A percentile compares a stretch with the other conserved stretches of the same genome.
Evolutionary conservation across 2,113 vertebrate species (phyloP).

Genomic region (Baryphthengus martii): DNA sequence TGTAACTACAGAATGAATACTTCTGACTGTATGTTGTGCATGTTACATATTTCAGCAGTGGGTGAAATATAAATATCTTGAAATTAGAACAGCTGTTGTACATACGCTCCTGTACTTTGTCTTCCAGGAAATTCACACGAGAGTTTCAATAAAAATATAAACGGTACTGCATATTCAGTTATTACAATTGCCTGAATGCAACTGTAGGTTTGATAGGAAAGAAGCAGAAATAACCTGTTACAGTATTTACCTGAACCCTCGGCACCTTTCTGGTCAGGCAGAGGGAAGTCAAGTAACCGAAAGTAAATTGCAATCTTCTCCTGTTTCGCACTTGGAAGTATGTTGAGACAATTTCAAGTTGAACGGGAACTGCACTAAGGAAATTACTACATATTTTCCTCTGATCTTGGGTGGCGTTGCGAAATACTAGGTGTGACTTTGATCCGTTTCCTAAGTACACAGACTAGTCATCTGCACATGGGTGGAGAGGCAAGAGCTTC

Average conservation of each 20-base stretch:
- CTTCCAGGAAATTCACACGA: neutral
- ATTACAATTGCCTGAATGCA: neutral
- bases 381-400: too few relatives aligned
- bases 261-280: neutral
- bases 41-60: accelerated
- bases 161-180: neutral
- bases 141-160: neutral
- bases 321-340: neutral
- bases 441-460: neutral
- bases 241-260: neutral
- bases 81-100: neutral
- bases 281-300: neutral
- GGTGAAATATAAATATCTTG: neutral
- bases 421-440: neutral
- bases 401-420: neutral
- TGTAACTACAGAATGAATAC: neutral
- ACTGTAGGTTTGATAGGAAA: neutral
- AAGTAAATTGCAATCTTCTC: neutral
- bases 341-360: neutral
- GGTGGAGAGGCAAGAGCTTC: neutral
- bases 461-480: neutral
- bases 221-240: neutral
- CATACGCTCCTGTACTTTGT: neutral
- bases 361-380: accelerated
- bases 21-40: neutral